A percentile compares a stretch with the other conserved stretches of the same genome.
Evolutionary conservation across 2,113 vertebrate species (phyloP).

Genomic region (Pomatostomus ruficeps): DNA sequence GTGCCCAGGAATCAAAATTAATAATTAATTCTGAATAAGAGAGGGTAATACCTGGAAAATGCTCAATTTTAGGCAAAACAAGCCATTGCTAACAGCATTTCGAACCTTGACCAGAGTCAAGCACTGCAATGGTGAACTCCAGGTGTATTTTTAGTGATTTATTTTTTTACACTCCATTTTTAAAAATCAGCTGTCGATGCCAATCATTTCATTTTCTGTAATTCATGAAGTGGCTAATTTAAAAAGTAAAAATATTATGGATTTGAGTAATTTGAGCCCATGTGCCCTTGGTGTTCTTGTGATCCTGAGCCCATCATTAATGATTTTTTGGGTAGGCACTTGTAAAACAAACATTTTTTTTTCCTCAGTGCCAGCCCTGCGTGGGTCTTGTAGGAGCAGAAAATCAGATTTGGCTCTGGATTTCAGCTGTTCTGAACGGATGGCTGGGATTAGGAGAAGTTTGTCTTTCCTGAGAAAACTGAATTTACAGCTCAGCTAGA

Average conservation of each 20-base stretch:
- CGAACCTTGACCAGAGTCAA: not conserved
- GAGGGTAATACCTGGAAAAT: slow-evolving; percentile 41
- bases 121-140: not conserved
- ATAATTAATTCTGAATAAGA: slow-evolving; percentile 17
- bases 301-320: too few species aligned
- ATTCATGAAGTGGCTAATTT: not conserved
- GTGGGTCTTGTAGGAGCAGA: not conserved
- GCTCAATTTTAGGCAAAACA: not conserved
- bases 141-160: not conserved
- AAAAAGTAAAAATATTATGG: not conserved
- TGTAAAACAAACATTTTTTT: not conserved
- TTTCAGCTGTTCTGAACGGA: not conserved
- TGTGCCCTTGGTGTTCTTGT: too few species aligned
- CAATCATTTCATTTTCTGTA: not conserved
- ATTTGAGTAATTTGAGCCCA: not conserved
- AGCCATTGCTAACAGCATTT: not conserved
- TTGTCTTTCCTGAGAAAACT: not conserved
- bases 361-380: fast-evolving
- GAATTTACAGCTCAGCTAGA: not conserved
- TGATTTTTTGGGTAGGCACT: not conserved
- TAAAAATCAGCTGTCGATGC: not conserved
- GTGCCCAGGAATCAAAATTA: slow-evolving; percentile 20
- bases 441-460: not conserved
- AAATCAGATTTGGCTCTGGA: not conserved
- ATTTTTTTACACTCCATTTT: not conserved